Evolutionary conservation across 2,888 invertebrate species (phyloP).

Genomic region (Nomada flava): DNA sequence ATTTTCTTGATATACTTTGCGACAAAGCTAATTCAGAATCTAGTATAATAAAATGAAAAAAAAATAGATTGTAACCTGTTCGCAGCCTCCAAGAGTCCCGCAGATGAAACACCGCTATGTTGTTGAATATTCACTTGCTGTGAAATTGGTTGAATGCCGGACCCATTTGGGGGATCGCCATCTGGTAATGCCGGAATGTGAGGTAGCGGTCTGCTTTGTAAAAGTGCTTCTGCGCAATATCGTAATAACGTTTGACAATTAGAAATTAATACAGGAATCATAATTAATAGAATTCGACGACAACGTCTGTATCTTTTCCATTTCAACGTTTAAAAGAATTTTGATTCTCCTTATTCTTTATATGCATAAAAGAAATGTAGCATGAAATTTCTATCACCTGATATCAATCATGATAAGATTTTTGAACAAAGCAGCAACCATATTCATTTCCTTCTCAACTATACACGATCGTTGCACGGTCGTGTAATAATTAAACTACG

Average conservation of each 20-base stretch:
- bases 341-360: background rate
- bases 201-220: slow-evolving; percentile 97
- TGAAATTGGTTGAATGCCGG: slow-evolving; percentile 80
- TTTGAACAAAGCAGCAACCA: background rate
- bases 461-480: background rate
- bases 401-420: background rate
- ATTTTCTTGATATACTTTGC: background rate
- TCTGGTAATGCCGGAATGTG: slow-evolving; percentile 95
- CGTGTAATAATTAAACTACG: background rate
- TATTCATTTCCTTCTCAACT: background rate
- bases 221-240: slow-evolving; percentile 91
- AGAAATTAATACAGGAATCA: background rate
- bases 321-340: background rate
- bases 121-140: slow-evolving; percentile 82
- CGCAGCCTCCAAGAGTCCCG: slow-evolving; percentile 83
- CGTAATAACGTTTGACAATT: slow-evolving; percentile 68
- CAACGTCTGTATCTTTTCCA: background rate
- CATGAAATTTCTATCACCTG: background rate
- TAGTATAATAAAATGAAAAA: background rate
- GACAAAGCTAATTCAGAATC: background rate
- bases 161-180: slow-evolving; percentile 86
- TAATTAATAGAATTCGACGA: slow-evolving; percentile 19
- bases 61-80: slow-evolving; percentile 76
- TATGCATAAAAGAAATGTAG: background rate
- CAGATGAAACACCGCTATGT: slow-evolving; percentile 77